phyloP scores from a whole-genome alignment of 2,797 vertebrate species.

The Pangasius larnaudii region DNA sequence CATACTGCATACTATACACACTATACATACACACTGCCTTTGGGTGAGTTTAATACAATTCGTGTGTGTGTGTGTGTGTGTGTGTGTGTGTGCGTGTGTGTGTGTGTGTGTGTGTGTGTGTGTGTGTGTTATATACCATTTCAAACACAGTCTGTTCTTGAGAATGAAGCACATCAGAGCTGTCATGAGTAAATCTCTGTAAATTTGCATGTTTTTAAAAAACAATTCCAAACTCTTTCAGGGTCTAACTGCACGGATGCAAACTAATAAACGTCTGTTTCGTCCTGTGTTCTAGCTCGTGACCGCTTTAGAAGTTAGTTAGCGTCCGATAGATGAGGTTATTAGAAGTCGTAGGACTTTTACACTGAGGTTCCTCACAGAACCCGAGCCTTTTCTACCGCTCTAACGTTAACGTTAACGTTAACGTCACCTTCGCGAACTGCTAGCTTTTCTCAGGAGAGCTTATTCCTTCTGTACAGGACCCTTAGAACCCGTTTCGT shows the following conservation, averaged over 20 bases:
- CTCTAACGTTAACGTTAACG: not conserved
- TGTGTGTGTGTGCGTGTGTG: too few relatives aligned
- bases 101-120: too few relatives aligned
- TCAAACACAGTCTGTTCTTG: not conserved
- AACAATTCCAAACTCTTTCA: constrained; percentile 70
- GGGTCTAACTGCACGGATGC: constrained; percentile 77
- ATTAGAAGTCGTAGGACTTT: not conserved
- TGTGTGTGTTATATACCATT: not conserved
- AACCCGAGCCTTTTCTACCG: not conserved
- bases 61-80: too few relatives aligned
- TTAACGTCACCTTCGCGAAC: not conserved
- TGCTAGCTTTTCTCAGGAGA: not conserved
- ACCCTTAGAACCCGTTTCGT: not conserved
- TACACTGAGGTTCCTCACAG: not conserved
- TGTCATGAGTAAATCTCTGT: constrained; percentile 43
- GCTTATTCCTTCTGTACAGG: not conserved
- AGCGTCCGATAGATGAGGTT: not conserved
- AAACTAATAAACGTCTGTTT: not conserved
- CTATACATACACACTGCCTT: too few relatives aligned
- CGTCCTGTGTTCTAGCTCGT: not conserved
- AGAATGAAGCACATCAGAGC: not conserved
- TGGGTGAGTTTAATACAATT: too few relatives aligned
- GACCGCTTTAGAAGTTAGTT: not conserved
- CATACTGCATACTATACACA: too few relatives aligned
- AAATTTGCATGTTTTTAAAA: constrained; percentile 74